These are phyloP conservation scores for Eupithecia abbreviata DNA, from an alignment of 2,888 invertebrate species.

Conservation along the genomic window DNA sequence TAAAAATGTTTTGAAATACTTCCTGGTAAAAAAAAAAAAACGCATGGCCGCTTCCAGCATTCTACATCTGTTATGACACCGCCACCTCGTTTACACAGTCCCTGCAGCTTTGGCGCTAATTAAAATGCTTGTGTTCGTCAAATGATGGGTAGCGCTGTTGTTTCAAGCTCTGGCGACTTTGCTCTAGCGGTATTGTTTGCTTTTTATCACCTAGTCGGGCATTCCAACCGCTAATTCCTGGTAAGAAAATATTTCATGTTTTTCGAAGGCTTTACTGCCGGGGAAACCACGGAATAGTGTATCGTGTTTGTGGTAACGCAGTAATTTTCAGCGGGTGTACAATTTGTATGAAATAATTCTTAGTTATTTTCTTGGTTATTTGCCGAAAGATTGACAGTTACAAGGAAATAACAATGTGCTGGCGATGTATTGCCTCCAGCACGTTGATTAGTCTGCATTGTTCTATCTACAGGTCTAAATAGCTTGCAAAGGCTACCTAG, in stretches of 20 bases:
- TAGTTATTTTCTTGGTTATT: not conserved
- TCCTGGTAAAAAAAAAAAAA: not conserved
- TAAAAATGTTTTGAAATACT: not conserved
- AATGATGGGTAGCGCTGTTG: constrained; percentile 53
- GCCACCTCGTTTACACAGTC: constrained; percentile 54
- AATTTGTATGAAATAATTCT: not conserved
- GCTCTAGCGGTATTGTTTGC: constrained; percentile 6
- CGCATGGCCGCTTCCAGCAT: not conserved
- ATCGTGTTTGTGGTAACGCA: not conserved
- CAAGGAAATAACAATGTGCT: not conserved
- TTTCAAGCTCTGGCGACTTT: constrained; percentile 45
- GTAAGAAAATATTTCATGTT: constrained; percentile 15
- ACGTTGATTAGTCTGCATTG: not conserved
- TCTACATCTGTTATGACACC: constrained; percentile 35
- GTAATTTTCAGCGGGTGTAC: constrained; percentile 1
- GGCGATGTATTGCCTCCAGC: not conserved
- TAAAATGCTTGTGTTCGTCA: constrained; percentile 58
- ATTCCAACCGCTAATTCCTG: constrained; percentile 18
- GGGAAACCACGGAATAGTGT: constrained; percentile 17
- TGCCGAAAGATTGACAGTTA: not conserved
- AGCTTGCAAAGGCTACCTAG: not conserved
- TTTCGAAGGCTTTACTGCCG: constrained; percentile 17
- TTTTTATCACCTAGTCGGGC: constrained; percentile 3
- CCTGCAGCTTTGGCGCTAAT: constrained; percentile 52
- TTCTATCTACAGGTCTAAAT: not conserved